phyloP scores from a whole-genome alignment of 2,113 vertebrate genomes.

The Eretmochelys imbricata region DNA sequence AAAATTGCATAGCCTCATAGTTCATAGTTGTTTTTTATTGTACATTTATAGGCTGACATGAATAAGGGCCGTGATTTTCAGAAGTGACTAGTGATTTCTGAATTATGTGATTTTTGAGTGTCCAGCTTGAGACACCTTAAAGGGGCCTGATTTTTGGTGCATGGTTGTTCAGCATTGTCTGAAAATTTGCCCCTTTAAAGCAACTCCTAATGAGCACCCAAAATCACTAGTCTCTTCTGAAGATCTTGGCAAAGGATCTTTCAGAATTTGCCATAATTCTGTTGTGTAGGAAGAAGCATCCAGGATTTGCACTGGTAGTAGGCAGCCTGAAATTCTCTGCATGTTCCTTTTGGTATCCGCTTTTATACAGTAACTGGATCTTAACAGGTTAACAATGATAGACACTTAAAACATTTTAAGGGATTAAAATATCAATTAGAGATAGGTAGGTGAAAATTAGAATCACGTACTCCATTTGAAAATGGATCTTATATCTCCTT shows the following conservation, averaged over 20 bases:
- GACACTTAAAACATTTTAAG: neutral
- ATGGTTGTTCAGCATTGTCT: neutral
- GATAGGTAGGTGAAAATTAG: neutral
- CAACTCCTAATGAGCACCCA: too few relatives aligned
- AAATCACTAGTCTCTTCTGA: neutral
- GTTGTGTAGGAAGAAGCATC: neutral
- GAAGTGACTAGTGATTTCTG: neutral
- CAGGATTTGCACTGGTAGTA: neutral
- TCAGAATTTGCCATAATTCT: neutral
- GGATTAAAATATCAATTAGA: slow-evolving; percentile 18
- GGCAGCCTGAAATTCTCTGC: neutral
- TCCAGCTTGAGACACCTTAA: neutral
- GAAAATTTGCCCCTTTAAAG: neutral
- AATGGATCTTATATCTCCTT: neutral
- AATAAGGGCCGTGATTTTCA: neutral
- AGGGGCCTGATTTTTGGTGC: neutral
- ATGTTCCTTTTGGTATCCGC: neutral
- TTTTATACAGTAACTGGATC: neutral
- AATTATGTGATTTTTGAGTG: neutral
- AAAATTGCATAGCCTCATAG: accelerated
- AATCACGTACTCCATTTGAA: neutral
- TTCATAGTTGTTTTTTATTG: neutral
- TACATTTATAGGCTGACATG: neutral
- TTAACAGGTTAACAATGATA: neutral
- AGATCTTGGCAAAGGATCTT: neutral